Percentiles rank a stretch among this genome's conserved stretches.
These are phyloP conservation scores for Leptopilina boulardi DNA, from an alignment of 1,140 invertebrate species.

Conservation along the genomic window DNA sequence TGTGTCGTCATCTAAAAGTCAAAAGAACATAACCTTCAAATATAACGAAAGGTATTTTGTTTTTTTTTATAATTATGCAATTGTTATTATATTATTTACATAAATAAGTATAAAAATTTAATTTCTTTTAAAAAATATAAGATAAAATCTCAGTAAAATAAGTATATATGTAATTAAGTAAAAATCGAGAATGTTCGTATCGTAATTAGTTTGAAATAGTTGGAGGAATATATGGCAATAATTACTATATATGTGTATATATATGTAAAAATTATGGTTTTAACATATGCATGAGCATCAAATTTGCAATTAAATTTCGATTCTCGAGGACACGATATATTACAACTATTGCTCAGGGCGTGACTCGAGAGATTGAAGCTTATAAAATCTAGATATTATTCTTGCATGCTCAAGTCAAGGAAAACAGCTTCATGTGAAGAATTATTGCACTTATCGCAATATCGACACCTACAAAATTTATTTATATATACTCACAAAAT, in stretches of 20 bases:
- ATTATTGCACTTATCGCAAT: slow-evolving; percentile 23
- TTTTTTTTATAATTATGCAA: too few relatives aligned
- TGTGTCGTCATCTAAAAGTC: too few relatives aligned
- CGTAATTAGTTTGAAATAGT: too few relatives aligned
- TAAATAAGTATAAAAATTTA: too few relatives aligned
- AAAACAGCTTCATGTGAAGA: slow-evolving; percentile 21
- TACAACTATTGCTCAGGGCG: slow-evolving; percentile 12
- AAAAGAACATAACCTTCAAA: too few relatives aligned
- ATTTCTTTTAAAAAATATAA: too few relatives aligned
- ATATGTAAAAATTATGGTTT: not conserved
- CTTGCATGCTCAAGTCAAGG: slow-evolving; percentile 16
- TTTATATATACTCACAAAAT: not conserved
- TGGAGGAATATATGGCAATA: not conserved
- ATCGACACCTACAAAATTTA: slow-evolving; percentile 26
- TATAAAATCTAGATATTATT: slow-evolving; percentile 24
- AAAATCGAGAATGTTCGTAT: too few relatives aligned
- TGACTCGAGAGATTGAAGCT: slow-evolving; percentile 29
- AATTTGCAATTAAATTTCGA: slow-evolving; percentile 1
- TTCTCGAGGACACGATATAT: slow-evolving; percentile 30
- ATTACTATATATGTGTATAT: not conserved
- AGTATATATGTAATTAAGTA: too few relatives aligned
- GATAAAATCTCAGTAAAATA: too few relatives aligned
- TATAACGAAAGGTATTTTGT: too few relatives aligned
- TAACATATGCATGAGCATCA: not conserved
- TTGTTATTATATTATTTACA: too few relatives aligned